phyloP scores from a whole-genome alignment of 1,140 invertebrate species.

The Sinonovacula constricta region DNA sequence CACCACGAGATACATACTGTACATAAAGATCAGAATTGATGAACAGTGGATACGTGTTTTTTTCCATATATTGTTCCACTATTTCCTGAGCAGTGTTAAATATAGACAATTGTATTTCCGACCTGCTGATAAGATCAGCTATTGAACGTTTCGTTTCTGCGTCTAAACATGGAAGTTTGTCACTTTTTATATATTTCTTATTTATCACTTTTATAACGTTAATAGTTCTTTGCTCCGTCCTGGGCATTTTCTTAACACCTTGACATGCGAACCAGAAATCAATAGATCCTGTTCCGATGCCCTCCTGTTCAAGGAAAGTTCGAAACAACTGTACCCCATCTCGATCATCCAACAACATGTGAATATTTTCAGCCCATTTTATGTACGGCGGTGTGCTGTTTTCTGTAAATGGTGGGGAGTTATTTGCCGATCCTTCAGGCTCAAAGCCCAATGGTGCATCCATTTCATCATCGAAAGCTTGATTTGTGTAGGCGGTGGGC shows the following conservation, averaged over 20 bases:
- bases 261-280: slow-evolving; percentile 96
- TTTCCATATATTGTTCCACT: slow-evolving; percentile 89
- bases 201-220: slow-evolving; percentile 90
- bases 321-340: slow-evolving; percentile 92
- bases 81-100: slow-evolving; percentile 86
- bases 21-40: slow-evolving; percentile 94
- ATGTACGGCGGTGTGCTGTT: slow-evolving; percentile 86
- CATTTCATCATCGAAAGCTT: slow-evolving; percentile 61
- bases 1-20: slow-evolving; percentile 87
- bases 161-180: slow-evolving; percentile 69
- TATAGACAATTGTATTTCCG: slow-evolving; percentile 77
- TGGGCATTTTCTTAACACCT: slow-evolving; percentile 88
- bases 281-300: slow-evolving; percentile 82
- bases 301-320: slow-evolving; percentile 89
- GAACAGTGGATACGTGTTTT: slow-evolving; percentile 93
- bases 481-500: slow-evolving; percentile 27
- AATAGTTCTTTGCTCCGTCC: slow-evolving; percentile 83
- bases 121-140: slow-evolving; percentile 84
- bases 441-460: slow-evolving; percentile 75
- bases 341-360: slow-evolving; percentile 88
- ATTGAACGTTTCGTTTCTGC: slow-evolving; percentile 88
- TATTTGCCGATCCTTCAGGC: slow-evolving; percentile 76
- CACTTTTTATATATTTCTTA: slow-evolving; percentile 87
- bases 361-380: slow-evolving; percentile 91
- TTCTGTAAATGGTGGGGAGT: slow-evolving; percentile 76